Percentiles rank a stretch among this genome's conserved stretches.
phyloP scores from a whole-genome alignment of 2,113 vertebrate genomes.

The Salvator merianae region DNA sequence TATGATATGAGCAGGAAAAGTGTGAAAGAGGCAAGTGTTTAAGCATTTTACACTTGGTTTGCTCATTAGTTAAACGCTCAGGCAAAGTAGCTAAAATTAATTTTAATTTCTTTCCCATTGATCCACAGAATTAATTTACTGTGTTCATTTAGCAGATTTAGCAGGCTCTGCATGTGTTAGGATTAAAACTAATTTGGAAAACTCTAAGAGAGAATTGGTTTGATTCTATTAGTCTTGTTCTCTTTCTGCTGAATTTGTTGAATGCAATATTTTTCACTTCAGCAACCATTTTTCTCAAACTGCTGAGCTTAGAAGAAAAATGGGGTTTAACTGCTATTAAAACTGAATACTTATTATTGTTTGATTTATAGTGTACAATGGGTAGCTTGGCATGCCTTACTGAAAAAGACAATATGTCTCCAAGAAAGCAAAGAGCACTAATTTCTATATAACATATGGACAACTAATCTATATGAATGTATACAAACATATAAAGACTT shows the following conservation, averaged over 20 bases:
- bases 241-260: background rate
- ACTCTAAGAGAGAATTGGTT: background rate
- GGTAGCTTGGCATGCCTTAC: no score
- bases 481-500: no score
- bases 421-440: no score
- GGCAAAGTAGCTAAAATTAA: background rate
- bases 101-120: background rate
- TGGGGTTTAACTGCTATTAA: background rate
- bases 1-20: background rate
- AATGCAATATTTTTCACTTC: background rate
- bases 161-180: background rate
- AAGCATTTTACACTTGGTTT: background rate
- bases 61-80: background rate
- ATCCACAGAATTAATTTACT: background rate
- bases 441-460: no score
- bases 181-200: background rate
- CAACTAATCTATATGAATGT: no score
- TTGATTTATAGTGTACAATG: background rate
- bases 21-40: background rate
- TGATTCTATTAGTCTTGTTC: background rate
- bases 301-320: background rate
- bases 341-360: background rate
- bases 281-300: background rate
- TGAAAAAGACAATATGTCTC: no score
- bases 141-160: background rate